These are phyloP conservation scores for Pipistrellus kuhlii DNA, from an alignment of 2,797 vertebrate genomes.

Conservation along the genomic window DNA sequence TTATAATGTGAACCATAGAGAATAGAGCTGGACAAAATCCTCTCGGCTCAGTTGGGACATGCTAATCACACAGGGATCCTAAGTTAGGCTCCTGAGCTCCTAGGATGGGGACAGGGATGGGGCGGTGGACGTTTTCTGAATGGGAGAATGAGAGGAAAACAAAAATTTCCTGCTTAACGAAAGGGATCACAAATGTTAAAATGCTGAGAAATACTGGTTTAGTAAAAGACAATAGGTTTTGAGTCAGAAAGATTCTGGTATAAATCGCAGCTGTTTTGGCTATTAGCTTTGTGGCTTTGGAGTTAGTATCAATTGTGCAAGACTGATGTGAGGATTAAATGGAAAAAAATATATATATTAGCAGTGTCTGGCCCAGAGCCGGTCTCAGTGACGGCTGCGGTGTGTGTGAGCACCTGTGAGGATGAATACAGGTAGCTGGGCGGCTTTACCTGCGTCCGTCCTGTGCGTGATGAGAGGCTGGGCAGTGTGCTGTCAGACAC, in stretches of 20 bases:
- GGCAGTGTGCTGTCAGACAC: background rate
- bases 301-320: slow-evolving; percentile 46
- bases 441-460: background rate
- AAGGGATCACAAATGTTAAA: slow-evolving; percentile 38
- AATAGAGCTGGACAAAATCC: slow-evolving; percentile 38
- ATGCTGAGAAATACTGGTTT: slow-evolving; percentile 46
- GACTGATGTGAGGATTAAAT: slow-evolving; percentile 64
- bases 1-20: background rate
- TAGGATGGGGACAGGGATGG: background rate
- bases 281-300: slow-evolving; percentile 60
- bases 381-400: background rate
- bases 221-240: slow-evolving; percentile 48
- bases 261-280: slow-evolving; percentile 42
- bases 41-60: background rate
- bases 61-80: slow-evolving; percentile 10
- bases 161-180: slow-evolving; percentile 2
- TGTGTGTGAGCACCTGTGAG: slow-evolving; percentile 4
- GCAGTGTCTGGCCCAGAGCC: slow-evolving; percentile 52
- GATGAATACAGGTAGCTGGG: background rate
- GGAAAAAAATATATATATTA: slow-evolving; percentile 63
- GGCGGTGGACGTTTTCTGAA: background rate
- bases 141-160: background rate
- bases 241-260: slow-evolving; percentile 55
- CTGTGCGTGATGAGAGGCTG: background rate
- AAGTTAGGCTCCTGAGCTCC: slow-evolving; percentile 45